These are phyloP conservation scores for Callyntrura guangdongensis DNA, from an alignment of 2,888 invertebrate species.

Conservation along the genomic window DNA sequence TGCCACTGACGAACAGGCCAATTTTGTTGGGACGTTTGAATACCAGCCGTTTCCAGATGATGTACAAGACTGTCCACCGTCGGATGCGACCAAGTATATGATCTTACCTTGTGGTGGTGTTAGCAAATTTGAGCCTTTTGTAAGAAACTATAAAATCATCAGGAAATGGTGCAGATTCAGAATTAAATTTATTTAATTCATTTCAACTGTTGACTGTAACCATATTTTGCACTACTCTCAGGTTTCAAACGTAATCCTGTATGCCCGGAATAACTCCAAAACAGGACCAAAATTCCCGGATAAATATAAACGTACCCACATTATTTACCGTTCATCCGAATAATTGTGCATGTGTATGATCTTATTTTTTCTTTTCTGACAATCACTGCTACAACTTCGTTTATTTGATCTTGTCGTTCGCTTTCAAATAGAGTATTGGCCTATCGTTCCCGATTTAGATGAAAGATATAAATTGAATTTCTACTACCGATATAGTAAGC, in stretches of 20 bases:
- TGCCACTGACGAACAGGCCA: conserved; percentile 32
- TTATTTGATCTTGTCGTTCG: not conserved
- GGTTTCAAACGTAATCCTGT: conserved; percentile 50
- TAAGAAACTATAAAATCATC: conserved; percentile 4
- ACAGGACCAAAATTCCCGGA: not conserved
- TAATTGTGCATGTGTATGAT: not conserved
- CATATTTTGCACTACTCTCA: not conserved
- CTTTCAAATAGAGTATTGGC: conserved; percentile 42
- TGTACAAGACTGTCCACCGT: conserved; percentile 1
- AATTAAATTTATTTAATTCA: too few species aligned
- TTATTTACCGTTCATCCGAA: not conserved
- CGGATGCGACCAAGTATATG: conserved; percentile 60
- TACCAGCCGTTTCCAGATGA: not conserved
- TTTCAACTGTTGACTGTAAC: too few species aligned
- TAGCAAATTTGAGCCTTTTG: conserved; percentile 28
- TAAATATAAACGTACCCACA: conserved; percentile 19
- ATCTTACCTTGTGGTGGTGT: conserved; percentile 58
- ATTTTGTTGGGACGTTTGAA: conserved; percentile 46
- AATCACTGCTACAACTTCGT: too few species aligned
- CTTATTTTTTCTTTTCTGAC: too few species aligned
- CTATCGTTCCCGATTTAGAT: conserved; percentile 17
- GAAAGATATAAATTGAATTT: not conserved
- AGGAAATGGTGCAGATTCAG: not conserved
- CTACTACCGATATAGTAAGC: conserved; percentile 41
- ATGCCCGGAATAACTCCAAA: not conserved